Evolutionary conservation across 2,797 vertebrate species (phyloP).

Genomic region (Serranus cabrilla): DNA sequence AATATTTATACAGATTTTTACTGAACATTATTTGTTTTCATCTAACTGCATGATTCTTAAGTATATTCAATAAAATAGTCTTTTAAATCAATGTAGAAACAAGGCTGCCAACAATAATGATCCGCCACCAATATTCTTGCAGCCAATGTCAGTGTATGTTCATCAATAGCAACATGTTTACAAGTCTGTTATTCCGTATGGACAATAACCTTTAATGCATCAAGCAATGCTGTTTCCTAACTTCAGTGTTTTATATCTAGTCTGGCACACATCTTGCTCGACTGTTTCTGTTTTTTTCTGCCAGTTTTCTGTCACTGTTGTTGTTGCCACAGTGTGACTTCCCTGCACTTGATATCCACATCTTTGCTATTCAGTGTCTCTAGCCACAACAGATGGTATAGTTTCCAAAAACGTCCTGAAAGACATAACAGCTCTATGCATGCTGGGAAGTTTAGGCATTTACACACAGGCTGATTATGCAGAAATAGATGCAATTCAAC

Average conservation of each 20-base stretch:
- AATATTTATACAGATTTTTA: background rate
- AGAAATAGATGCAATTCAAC: background rate
- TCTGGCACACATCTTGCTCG: background rate
- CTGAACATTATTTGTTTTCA: background rate
- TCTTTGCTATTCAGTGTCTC: constrained; percentile 22
- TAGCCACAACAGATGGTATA: constrained; percentile 22
- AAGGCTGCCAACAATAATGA: background rate
- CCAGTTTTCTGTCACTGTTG: constrained; percentile 11
- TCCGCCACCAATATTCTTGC: background rate
- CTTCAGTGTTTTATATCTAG: background rate
- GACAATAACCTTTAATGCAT: background rate
- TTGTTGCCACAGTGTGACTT: constrained; percentile 18
- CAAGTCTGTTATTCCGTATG: background rate
- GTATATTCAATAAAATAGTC: background rate
- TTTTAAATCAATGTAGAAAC: background rate
- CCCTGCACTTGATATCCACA: constrained; percentile 33
- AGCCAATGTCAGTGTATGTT: constrained; percentile 3
- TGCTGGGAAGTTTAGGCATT: background rate
- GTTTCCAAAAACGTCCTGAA: constrained; percentile 1
- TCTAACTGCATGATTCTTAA: background rate
- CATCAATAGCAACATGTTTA: background rate
- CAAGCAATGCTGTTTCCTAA: background rate
- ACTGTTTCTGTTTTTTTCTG: constrained; percentile 11
- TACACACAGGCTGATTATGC: constrained; percentile 2
- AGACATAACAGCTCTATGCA: background rate